A percentile compares a stretch with the other conserved stretches of the same genome.
Evolutionary conservation across 2,797 vertebrate genomes (phyloP).

Genomic region (Lateolabrax maculatus): DNA sequence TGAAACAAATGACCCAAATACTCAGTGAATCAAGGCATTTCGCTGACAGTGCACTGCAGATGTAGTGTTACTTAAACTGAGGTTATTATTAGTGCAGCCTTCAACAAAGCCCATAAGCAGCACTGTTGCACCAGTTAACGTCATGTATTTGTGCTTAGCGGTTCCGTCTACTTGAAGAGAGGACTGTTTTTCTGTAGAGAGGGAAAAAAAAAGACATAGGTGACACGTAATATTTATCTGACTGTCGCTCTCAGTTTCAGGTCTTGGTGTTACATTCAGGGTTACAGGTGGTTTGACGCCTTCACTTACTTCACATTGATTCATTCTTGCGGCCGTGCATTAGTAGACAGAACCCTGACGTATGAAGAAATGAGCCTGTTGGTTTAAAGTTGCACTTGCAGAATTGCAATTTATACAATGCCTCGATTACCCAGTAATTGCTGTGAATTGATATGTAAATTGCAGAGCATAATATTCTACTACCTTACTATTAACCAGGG

Average conservation of each 20-base stretch:
- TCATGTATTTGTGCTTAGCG: conserved; percentile 44
- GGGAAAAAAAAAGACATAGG: conserved; percentile 10
- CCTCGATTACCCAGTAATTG: conserved; percentile 12
- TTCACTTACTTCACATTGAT: conserved; percentile 30
- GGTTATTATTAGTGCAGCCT: conserved; percentile 58
- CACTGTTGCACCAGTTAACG: conserved; percentile 32
- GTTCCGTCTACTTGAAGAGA: conserved; percentile 25
- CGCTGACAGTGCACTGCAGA: conserved; percentile 65
- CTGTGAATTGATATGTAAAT: conserved; percentile 6
- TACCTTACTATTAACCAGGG: conserved; percentile 28
- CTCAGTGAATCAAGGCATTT: conserved; percentile 71
- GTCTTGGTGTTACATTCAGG: conserved; percentile 30
- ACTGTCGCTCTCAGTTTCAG: conserved; percentile 16
- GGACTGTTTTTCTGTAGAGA: conserved; percentile 27
- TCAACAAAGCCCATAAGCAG: conserved; percentile 52
- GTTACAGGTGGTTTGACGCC: no score
- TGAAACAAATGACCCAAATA: conserved; percentile 81
- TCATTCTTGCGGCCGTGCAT: background rate
- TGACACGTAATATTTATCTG: conserved; percentile 36
- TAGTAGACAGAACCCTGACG: background rate
- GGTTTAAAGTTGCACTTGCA: conserved; percentile 7
- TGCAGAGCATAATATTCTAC: conserved; percentile 9
- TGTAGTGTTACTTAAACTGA: conserved; percentile 54
- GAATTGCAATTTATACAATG: background rate
- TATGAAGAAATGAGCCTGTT: background rate